These are phyloP conservation scores for Calyptommatus sinebrachiatus DNA, from an alignment of 2,113 vertebrate species.

Conservation along the genomic window DNA sequence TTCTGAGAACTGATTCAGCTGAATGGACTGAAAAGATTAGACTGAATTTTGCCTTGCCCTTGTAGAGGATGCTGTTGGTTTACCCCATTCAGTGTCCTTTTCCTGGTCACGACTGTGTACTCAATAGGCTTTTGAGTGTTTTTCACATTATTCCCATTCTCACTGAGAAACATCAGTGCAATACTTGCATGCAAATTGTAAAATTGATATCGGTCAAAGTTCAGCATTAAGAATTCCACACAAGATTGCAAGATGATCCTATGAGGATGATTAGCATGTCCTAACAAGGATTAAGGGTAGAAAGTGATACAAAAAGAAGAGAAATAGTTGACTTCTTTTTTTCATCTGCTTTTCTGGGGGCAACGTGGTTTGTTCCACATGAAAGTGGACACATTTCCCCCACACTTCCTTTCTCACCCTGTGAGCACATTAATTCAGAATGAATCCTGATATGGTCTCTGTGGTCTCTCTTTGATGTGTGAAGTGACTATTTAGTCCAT, in stretches of 20 bases:
- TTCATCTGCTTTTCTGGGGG: not conserved
- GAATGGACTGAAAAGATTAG: not conserved
- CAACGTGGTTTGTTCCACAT: not conserved
- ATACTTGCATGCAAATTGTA: not conserved
- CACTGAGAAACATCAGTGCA: not conserved
- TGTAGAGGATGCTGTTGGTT: not conserved
- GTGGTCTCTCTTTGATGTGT: not conserved
- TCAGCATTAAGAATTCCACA: not conserved
- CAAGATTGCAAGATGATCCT: not conserved
- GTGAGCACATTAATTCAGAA: not conserved
- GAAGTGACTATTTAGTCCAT: not conserved
- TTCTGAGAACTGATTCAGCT: not conserved
- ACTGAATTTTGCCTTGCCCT: not conserved
- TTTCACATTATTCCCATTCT: not conserved
- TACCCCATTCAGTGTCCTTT: not conserved
- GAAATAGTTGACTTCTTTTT: not conserved
- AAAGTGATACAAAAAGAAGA: not conserved
- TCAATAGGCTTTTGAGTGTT: not conserved
- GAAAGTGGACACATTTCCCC: not conserved
- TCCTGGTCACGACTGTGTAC: not conserved
- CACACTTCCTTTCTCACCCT: constrained; percentile 1
- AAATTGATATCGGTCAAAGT: not conserved
- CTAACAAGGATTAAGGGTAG: not conserved
- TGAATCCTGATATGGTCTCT: not conserved
- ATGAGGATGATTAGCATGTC: not conserved